These are phyloP conservation scores for Frieseomelitta varia DNA, from an alignment of 1,140 invertebrate genomes.

Conservation along the genomic window DNA sequence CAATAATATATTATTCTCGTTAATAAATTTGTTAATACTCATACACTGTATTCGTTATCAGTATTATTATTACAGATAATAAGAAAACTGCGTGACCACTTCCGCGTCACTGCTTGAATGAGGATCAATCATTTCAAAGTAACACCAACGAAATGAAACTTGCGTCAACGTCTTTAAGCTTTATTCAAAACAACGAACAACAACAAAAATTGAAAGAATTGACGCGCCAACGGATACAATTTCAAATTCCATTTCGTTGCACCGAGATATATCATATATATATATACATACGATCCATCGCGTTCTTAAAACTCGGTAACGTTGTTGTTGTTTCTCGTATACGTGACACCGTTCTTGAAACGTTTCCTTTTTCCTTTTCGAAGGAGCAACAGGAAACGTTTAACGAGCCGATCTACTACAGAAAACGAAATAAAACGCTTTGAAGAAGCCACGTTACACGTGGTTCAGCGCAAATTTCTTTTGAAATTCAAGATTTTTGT, in stretches of 20 bases:
- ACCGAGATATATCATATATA: background rate
- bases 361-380: background rate
- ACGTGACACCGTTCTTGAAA: background rate
- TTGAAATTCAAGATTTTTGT: background rate
- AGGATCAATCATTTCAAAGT: background rate
- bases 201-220: background rate
- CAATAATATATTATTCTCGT: constrained; percentile 79
- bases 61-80: constrained; percentile 78
- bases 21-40: constrained; percentile 81
- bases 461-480: background rate
- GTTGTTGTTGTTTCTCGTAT: background rate
- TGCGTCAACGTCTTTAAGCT: background rate
- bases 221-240: background rate
- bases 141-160: background rate
- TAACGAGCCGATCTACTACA: background rate
- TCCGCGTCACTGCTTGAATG: constrained; percentile 45
- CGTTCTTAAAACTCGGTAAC: background rate
- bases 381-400: background rate
- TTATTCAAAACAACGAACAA: background rate
- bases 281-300: too few species aligned
- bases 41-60: constrained; percentile 79
- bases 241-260: constrained; percentile 7
- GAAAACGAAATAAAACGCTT: background rate
- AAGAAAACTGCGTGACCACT: constrained; percentile 68
- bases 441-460: background rate